phyloP scores from a whole-genome alignment of 2,888 invertebrate species.

The Nebria salina region DNA sequence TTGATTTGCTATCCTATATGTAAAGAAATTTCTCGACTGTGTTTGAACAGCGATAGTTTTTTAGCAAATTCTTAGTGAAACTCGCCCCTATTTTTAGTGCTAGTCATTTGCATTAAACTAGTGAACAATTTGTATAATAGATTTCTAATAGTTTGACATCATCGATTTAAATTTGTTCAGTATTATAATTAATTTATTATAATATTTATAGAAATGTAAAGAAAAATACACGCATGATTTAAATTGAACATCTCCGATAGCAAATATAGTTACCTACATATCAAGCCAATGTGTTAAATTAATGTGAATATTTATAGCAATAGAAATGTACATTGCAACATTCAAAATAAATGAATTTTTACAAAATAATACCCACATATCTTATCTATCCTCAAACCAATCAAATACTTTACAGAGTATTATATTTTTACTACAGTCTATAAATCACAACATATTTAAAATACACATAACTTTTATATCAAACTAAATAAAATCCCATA shows the following conservation, averaged over 20 bases:
- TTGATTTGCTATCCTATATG: conserved; percentile 31
- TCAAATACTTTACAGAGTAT: too few species aligned
- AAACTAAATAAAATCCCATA: too few species aligned
- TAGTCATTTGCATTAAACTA: conserved; percentile 40
- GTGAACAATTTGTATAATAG: not conserved
- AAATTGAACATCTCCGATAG: conserved; percentile 50
- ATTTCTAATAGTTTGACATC: not conserved
- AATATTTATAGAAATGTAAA: conserved; percentile 28
- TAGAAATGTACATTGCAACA: conserved; percentile 44
- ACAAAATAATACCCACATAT: conserved; percentile 10
- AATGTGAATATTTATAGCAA: conserved; percentile 45
- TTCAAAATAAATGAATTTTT: conserved; percentile 40
- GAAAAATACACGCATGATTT: conserved; percentile 10
- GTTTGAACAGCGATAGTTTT: conserved; percentile 25
- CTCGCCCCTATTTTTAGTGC: conserved; percentile 24
- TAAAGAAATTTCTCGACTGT: conserved; percentile 23
- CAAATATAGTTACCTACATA: conserved; percentile 56
- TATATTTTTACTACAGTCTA: too few species aligned
- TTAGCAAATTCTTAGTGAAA: conserved; percentile 19
- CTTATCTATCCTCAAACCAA: not conserved
- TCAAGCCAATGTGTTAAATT: conserved; percentile 52
- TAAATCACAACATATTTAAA: too few species aligned
- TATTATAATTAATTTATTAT: conserved; percentile 47
- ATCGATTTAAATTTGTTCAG: conserved; percentile 36
- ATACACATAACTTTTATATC: too few species aligned